Conservation (phyloP, 2,113 vertebrate genomes). For the Lycocorax pyrrhopterus region DNA sequence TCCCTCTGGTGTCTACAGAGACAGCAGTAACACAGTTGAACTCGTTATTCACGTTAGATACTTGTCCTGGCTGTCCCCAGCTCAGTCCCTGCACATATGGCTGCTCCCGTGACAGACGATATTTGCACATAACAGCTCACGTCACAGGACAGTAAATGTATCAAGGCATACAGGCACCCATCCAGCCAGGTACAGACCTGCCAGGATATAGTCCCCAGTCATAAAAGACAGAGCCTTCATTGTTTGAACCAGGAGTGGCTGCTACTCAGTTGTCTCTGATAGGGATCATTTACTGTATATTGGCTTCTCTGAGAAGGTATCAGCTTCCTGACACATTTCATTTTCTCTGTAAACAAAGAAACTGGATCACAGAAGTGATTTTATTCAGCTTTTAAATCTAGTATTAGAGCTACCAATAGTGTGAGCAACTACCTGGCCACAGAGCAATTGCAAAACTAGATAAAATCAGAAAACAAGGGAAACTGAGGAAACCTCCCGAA, state of each 20-base stretch:
- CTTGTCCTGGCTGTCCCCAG: background rate
- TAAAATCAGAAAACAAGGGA: background rate
- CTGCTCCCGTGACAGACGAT: background rate
- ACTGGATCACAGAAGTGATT: background rate
- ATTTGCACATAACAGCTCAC: background rate
- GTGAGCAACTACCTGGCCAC: background rate
- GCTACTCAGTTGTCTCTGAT: background rate
- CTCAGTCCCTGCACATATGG: background rate
- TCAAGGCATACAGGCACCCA: background rate
- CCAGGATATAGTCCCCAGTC: background rate
- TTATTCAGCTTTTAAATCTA: background rate
- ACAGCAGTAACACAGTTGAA: background rate
- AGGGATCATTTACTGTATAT: background rate
- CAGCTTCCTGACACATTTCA: background rate
- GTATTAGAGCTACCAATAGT: background rate
- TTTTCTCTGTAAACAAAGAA: background rate
- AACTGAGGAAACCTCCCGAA: background rate
- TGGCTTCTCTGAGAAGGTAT: background rate
- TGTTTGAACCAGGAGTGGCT: background rate
- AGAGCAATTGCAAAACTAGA: background rate
- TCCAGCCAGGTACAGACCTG: background rate
- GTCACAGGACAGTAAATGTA: background rate
- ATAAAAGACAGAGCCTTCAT: background rate
- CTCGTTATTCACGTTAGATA: accelerated
- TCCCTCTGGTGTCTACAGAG: background rate